Conservation (phyloP, 1,140 invertebrate genomes). For the Mycetomoellerius zeteki region DNA sequence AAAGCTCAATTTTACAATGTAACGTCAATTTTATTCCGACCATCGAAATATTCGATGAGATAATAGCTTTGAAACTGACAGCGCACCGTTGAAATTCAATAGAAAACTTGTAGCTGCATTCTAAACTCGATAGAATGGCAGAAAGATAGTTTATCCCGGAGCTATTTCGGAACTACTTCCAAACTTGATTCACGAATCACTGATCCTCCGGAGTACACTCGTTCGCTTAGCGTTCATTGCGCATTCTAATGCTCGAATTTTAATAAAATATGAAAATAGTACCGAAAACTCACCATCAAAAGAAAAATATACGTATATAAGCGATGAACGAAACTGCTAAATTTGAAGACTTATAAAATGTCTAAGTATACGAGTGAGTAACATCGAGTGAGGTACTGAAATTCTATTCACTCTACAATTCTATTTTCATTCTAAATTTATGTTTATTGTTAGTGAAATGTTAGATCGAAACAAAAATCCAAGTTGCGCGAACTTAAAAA, state of each 20-base stretch:
- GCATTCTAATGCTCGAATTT: background rate
- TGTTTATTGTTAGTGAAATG: too few relatives aligned
- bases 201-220: conserved; percentile 11
- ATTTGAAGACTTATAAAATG: background rate
- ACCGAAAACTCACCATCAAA: background rate
- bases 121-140: conserved; percentile 53
- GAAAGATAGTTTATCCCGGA: conserved; percentile 56
- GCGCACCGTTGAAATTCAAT: conserved; percentile 47
- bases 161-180: conserved; percentile 51
- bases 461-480: too few relatives aligned
- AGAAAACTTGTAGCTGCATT: conserved; percentile 44
- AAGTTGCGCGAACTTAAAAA: too few relatives aligned
- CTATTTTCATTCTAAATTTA: background rate
- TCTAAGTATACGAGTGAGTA: background rate
- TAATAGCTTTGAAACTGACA: conserved; percentile 49
- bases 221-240: conserved; percentile 41
- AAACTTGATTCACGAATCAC: conserved; percentile 53
- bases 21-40: conserved; percentile 23
- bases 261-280: conserved; percentile 41
- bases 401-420: background rate
- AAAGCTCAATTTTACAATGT: conserved; percentile 2
- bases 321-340: background rate
- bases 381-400: background rate
- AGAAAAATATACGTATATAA: background rate
- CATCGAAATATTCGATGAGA: conserved; percentile 42